These are phyloP conservation scores for Uria aalge DNA, from an alignment of 2,113 vertebrate genomes.

Conservation along the genomic window DNA sequence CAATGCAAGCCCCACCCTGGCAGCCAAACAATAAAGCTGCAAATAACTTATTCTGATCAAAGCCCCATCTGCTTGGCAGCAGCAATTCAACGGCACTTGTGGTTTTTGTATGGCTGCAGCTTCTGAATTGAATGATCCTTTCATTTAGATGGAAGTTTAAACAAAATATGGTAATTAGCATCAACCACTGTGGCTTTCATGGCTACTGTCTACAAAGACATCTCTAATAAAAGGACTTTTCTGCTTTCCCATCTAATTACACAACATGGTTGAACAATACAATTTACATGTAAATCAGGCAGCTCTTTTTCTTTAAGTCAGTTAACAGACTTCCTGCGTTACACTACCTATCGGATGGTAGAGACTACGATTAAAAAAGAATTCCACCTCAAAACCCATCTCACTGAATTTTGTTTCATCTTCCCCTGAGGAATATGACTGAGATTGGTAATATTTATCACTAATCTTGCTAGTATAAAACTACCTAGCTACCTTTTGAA, in stretches of 20 bases:
- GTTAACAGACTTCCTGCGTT: constrained; percentile 33
- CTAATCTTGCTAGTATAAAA: background rate
- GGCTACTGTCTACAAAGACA: constrained; percentile 62
- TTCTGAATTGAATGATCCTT: constrained; percentile 62
- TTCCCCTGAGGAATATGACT: background rate
- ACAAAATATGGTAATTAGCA: constrained; percentile 72
- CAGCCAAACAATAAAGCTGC: constrained; percentile 54
- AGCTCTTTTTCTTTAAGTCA: constrained; percentile 27
- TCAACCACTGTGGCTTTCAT: constrained; percentile 63
- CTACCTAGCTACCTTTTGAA: background rate
- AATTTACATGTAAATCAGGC: constrained; percentile 64
- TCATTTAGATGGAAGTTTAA: constrained; percentile 67
- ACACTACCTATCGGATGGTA: background rate
- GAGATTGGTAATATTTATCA: background rate
- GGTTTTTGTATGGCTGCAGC: constrained; percentile 63
- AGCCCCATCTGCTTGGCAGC: constrained; percentile 67
- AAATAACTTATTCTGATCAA: constrained; percentile 66
- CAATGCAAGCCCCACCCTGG: constrained; percentile 40
- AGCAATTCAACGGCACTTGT: constrained; percentile 64
- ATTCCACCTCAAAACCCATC: background rate
- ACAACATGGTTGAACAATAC: constrained; percentile 55
- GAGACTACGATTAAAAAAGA: background rate
- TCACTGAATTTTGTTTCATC: background rate
- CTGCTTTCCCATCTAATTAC: constrained; percentile 66
- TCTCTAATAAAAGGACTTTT: constrained; percentile 60